Evolutionary conservation across 2,888 invertebrate genomes (phyloP).

Genomic region (Yponomeuta plumbellus): DNA sequence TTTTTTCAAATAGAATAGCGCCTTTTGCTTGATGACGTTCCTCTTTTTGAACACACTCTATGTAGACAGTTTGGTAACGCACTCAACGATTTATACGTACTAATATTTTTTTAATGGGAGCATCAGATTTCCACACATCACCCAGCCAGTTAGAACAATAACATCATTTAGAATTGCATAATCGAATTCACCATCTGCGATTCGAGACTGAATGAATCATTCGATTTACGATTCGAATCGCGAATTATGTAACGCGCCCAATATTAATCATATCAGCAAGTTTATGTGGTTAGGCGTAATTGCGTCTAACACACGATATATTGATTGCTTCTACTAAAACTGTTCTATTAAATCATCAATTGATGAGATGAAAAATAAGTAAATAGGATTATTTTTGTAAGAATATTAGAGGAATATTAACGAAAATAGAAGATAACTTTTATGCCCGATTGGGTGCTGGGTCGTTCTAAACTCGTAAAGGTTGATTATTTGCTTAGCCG

Average conservation of each 20-base stretch:
- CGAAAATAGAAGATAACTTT: too few relatives aligned
- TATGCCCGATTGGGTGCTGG: too few relatives aligned
- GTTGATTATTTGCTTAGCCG: too few relatives aligned
- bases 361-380: too few relatives aligned
- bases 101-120: neutral
- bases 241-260: neutral
- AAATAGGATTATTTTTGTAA: too few relatives aligned
- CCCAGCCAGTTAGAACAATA: neutral
- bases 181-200: neutral
- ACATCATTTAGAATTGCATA: neutral
- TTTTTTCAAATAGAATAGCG: too few relatives aligned
- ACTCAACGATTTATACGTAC: neutral
- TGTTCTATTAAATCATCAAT: too few relatives aligned
- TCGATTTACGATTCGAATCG: neutral
- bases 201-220: neutral
- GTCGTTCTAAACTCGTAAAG: too few relatives aligned
- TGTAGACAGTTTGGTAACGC: neutral
- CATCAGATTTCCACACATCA: neutral
- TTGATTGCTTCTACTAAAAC: neutral
- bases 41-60: neutral
- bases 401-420: too few relatives aligned
- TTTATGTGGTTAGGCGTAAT: neutral
- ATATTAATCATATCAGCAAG: neutral
- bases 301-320: neutral
- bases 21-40: too few relatives aligned